Base-by-base conservation (phyloP, 2,888 invertebrate species). In the Diploptera punctata region DNA sequence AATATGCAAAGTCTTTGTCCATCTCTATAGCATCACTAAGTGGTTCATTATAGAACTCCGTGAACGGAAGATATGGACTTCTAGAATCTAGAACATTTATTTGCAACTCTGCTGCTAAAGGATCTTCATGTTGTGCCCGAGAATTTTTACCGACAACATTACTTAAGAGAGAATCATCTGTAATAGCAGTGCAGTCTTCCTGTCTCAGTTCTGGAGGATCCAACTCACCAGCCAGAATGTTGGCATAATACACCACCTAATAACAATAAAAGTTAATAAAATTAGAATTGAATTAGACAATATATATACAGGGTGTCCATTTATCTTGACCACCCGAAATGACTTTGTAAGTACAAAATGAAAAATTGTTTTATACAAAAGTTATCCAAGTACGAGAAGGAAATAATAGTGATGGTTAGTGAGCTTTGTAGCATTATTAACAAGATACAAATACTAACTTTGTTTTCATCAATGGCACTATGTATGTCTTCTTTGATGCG, bases 41-140 rank as follows among this genome's bases (percentile, higher is more conserved):
- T 0, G 94, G 92, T 82, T 98, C 97, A 82, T 98, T 97, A 83
- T 97, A 95, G 85, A 98, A 98, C 79, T 97, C 97, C 76, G 92
- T 91, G 80, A 93, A 94, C 71, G 94, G 90, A 81, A 98, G 87
- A 79, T 90, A 87, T 44, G 97, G 97, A 80, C 89, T 89, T 65
- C 95, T 89, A 81, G 94, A 93, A 81, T 97, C 94, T 79, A 94
- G 83, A 24, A 91, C 88, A 80, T 90, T 89, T 77, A 95, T 86
- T 78, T 89, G 90, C 79, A 97, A 87, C 84, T 91, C 92, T 76
- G 87, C 85, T 75, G 90, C 94, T 80, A 93, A 82, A n/a, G 88
- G 87, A 78, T 91, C 91, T 68, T 86, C 83, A 0, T 85, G 85
- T 73, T 84, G 84, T 2, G 83, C 76, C 78, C 85, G 84, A 0